A percentile compares a stretch with the other conserved stretches of the same genome.
Conservation (phyloP, 2,888 invertebrate genomes). For the Synanthedon vespiformis region DNA sequence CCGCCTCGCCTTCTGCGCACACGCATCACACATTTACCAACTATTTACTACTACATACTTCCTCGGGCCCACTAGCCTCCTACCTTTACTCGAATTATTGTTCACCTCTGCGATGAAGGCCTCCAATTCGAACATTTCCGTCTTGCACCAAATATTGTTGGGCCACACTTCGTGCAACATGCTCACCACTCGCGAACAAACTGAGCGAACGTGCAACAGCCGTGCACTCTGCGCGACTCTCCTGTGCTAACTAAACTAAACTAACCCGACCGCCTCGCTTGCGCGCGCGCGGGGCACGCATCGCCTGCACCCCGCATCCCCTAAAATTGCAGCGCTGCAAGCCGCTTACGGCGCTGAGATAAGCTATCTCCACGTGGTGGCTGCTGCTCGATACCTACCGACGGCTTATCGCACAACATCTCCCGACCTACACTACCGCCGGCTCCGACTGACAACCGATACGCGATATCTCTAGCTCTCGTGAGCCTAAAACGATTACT, state of each 20-base stretch:
- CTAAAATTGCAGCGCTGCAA: constrained; percentile 9
- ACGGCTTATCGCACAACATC: constrained; percentile 10
- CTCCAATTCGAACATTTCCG: constrained; percentile 44
- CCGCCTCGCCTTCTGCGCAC: constrained; percentile 48
- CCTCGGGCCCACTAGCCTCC: constrained; percentile 7
- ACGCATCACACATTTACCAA: constrained; percentile 17
- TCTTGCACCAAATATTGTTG: constrained; percentile 30
- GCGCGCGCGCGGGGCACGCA: constrained; percentile 7
- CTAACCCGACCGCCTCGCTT: constrained; percentile 3
- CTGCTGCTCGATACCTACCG: not conserved
- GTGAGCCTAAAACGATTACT: too few species aligned
- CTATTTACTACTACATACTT: not conserved
- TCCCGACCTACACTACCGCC: constrained; percentile 14
- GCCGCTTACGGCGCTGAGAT: constrained; percentile 7
- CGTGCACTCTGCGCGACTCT: not conserved
- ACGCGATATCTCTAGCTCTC: too few species aligned
- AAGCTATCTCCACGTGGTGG: constrained; percentile 1
- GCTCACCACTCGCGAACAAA: not conserved
- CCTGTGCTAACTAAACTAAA: not conserved
- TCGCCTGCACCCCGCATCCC: constrained; percentile 18
- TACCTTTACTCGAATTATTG: constrained; percentile 46
- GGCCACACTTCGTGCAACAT: constrained; percentile 58
- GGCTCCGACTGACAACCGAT: constrained; percentile 3
- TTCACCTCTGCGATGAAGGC: constrained; percentile 53
- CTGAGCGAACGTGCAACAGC: not conserved